Evolutionary conservation across 2,113 vertebrate species (phyloP), one percentile per base, ranked within the genome.

Genomic region (Vimba vimba): DNA sequence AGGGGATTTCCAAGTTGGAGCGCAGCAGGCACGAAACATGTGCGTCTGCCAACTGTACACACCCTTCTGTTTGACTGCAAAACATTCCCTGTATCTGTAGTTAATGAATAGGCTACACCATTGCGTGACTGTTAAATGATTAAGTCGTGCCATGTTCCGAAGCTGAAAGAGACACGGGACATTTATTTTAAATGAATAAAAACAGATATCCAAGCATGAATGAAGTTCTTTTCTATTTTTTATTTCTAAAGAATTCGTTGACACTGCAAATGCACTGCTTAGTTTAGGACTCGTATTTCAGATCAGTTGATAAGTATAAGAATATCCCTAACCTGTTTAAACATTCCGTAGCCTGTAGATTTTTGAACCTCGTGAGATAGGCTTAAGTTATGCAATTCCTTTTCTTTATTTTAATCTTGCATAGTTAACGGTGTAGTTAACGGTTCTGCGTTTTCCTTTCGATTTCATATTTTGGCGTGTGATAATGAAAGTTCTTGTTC

Each of bases 21-120:
- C 2, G 12, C 25, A 45, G 43, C 36, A 81, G 25, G 43, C 17
- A 79, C 21, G 47, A 57, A 17, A 0, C 57, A 2, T 73, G 82
- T 52, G 30, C n/a, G 12, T 25, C 30, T 17, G 21, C 45, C 64
- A 71, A 82, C 30, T 23, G 55, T 25, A 87, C 68, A 75, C 69
- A 43, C 84, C 8, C 62, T 33, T 7, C 73, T 83, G 62, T 83
- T 87, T 86, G 33, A 87, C 33, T 66, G 81, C 82, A 55, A 86
- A 81, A 84, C 60, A 84, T 77, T 84, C 69, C 78, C 43, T 78
- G 74, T 79, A 30, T 55, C 12, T 66, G 2, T 6, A 74, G 86
- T 89, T 89, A 85, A 89, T 86, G 36, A 73, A 66, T 52, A 52
- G 47, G 7, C 7, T 87, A 87, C 69, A 87, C 75, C n/a, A 52